Conservation (phyloP, 2,113 vertebrate genomes). For the Dunckerocampus dactyliophorus region DNA sequence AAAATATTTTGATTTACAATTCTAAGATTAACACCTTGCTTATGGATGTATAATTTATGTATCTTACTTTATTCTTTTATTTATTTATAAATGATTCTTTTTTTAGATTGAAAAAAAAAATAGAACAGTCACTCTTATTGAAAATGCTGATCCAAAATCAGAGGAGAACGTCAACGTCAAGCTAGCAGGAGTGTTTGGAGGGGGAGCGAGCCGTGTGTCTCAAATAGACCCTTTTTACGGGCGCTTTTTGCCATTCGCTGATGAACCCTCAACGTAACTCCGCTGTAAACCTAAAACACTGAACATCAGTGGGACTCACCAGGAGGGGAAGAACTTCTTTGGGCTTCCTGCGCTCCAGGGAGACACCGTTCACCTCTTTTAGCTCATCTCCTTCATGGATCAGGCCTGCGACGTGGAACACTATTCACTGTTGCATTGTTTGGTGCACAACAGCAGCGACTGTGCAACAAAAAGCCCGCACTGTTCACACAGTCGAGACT, state of each 20-base stretch:
- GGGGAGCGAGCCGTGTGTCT: too few relatives aligned
- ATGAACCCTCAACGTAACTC: too few relatives aligned
- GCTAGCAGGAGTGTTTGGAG: too few relatives aligned
- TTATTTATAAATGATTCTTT: not conserved
- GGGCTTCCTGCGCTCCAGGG: slow-evolving; percentile 82
- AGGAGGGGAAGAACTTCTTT: slow-evolving; percentile 90
- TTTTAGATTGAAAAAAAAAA: too few relatives aligned
- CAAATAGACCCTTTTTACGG: too few relatives aligned
- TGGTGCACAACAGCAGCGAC: too few relatives aligned
- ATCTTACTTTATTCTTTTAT: not conserved
- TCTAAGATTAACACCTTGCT: not conserved
- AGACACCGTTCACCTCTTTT: slow-evolving; percentile 89
- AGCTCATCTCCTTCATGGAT: slow-evolving; percentile 92
- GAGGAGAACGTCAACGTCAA: too few relatives aligned
- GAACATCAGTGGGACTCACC: slow-evolving; percentile 62
- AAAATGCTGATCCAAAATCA: too few relatives aligned
- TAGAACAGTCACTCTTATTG: too few relatives aligned
- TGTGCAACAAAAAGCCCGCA: not conserved
- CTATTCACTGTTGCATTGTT: not conserved
- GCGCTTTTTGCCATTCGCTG: too few relatives aligned
- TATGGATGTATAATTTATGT: too few relatives aligned
- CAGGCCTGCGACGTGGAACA: slow-evolving; percentile 74
- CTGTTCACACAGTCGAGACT: not conserved
- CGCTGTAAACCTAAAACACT: not conserved
- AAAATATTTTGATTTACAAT: not conserved